Percentiles rank a stretch among this genome's conserved stretches.
Evolutionary conservation across 2,797 vertebrate genomes (phyloP).

Genomic region (Threskiornis aethiopicus): DNA sequence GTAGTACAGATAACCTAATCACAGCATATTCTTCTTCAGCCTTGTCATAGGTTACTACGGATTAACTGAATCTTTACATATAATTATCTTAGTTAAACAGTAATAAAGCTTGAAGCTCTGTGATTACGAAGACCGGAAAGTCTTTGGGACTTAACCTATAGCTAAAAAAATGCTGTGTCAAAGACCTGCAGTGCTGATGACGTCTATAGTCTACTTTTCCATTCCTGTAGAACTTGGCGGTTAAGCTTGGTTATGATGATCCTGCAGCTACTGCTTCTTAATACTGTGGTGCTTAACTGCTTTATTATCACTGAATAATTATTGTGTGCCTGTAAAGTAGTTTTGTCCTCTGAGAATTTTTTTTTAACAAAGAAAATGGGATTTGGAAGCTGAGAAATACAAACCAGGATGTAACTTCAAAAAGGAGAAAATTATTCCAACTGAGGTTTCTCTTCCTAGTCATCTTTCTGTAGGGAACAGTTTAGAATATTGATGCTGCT

Average conservation of each 20-base stretch:
- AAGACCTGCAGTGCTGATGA: not conserved
- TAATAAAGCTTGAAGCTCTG: not conserved
- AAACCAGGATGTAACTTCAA: not conserved
- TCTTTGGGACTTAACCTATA: not conserved
- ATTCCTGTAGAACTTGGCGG: accelerated
- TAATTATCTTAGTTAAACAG: not conserved
- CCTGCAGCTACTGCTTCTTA: not conserved
- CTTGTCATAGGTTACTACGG: no score
- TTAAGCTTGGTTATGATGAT: not conserved
- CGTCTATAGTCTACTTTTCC: accelerated
- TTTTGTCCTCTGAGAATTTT: not conserved
- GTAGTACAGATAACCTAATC: no score
- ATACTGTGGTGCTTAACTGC: no score
- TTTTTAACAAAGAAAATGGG: not conserved
- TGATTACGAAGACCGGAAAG: not conserved
- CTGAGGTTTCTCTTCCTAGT: not conserved
- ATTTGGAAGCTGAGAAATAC: not conserved
- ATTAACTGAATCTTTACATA: not conserved
- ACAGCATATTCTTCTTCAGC: accelerated
- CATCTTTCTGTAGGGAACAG: not conserved
- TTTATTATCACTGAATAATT: accelerated
- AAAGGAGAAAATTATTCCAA: not conserved
- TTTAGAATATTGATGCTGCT: not conserved
- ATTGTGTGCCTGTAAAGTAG: not conserved
- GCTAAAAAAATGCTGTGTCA: not conserved